Base-by-base conservation (phyloP, 2,888 invertebrate genomes). In the Argyresthia albistria region DNA sequence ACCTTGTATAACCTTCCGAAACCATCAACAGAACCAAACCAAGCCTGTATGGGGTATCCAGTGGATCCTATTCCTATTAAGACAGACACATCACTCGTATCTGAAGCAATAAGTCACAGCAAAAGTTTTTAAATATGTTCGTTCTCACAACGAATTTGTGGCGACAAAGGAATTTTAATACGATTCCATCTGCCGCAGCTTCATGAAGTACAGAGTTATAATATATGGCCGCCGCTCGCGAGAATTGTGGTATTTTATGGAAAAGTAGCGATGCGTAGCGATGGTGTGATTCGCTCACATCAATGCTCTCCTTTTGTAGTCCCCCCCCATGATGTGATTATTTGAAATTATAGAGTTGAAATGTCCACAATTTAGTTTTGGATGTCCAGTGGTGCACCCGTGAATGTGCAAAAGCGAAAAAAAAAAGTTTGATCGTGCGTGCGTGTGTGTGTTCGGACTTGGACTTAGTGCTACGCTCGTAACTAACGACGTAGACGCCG, bases 241-340 rank as follows among this genome's bases (percentile, higher is more conserved):
- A 63, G 69, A 70, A 76, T 73, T 66, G 67, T 59, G 64, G 63
- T 63, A 64, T 62, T 64, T 76, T 76, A 84, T 84, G 81, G 76
- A 76, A 73, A 80, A 75, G 80, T 73, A 81, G 79, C 86, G 77
- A 81, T 70, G 79, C 84, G 83, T 83, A 65, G 66, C 82, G 78
- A 76, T 81, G 80, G 84, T 84, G 82, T 84, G 84, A 87, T 84
- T 84, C 80, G 84, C 80, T 78, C 81, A 83, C 83, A 82, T 81
- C 78, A 76, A 76, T 83, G 80, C 76, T 81, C 79, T 80, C 70
- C 80, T 65, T 83, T 87, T 87, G 87, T 87, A 66, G 73, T 81
- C 80, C 84, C 86, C n/a, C 83, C 81, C 75, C 79, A 71, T 70
- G 70, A 81, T 76, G 80, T 82, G 74, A 82, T 86, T 87, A 84